phyloP scores from a whole-genome alignment of 2,888 invertebrate species.

The Corythucha ciliata region DNA sequence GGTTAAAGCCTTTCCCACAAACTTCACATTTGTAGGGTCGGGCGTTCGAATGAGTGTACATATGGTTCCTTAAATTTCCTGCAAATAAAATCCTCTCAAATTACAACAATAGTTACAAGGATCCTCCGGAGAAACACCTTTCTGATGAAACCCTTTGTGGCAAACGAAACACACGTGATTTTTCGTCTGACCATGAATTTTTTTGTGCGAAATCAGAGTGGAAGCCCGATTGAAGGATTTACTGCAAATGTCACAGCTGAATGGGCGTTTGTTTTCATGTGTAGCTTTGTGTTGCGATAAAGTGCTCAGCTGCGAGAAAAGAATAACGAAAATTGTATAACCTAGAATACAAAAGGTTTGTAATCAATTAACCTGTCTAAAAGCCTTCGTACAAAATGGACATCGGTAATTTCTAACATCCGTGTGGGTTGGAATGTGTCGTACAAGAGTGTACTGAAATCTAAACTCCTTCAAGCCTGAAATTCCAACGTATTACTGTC shows the following conservation, averaged over 20 bases:
- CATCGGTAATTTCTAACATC: conserved; percentile 69
- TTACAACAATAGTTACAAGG: not conserved
- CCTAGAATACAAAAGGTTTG: too few species aligned
- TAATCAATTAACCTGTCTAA: conserved; percentile 35
- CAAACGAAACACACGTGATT: conserved; percentile 65
- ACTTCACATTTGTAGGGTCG: conserved; percentile 55
- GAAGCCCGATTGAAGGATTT: conserved; percentile 71
- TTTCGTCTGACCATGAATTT: conserved; percentile 64
- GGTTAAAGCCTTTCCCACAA: conserved; percentile 54
- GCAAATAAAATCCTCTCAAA: conserved; percentile 26
- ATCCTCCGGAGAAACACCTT: conserved; percentile 48
- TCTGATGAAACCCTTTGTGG: conserved; percentile 70
- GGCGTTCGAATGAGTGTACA: conserved; percentile 69
- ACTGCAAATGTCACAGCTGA: conserved; percentile 62
- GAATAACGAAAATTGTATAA: conserved; percentile 1
- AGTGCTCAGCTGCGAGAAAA: conserved; percentile 56
- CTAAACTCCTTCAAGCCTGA: conserved; percentile 62
- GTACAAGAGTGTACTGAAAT: conserved; percentile 65
- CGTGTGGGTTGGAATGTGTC: conserved; percentile 66
- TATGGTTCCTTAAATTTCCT: conserved; percentile 67
- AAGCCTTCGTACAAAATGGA: conserved; percentile 56
- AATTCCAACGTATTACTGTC: too few species aligned
- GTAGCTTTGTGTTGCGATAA: conserved; percentile 68
- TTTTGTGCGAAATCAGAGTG: conserved; percentile 68
- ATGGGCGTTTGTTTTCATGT: conserved; percentile 64